Evolutionary conservation across 2,888 invertebrate species (phyloP), one percentile per base, ranked within the genome.

Genomic region (Allygus modestus): DNA sequence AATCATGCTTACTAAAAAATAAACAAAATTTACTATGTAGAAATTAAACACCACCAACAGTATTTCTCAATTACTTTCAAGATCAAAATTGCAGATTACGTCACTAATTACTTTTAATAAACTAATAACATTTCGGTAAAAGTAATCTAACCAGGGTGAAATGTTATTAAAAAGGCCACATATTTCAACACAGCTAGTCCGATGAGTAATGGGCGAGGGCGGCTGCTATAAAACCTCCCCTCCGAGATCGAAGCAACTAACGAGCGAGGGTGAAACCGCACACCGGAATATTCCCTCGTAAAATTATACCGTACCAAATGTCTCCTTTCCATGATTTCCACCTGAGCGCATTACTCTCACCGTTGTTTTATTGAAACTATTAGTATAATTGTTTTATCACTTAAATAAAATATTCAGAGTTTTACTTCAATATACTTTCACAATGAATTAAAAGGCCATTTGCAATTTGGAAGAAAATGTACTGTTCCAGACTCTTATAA

Each of bases 141-240:
- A 65, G 65, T 28, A 31, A 65, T 65, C 31, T 17, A 65, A 31
- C 65, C 28, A 7, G 65, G 65, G 4, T 1, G 65, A 65, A 65
- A 65, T 65, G 65, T 65, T 65, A 65, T 65, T 65, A 65, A 65
- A 58, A 65, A 65, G 65, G 65, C 31, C 65, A 65, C 65, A 65
- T 65, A 65, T 65, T 65, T 65, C 58, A 58, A 58, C 58, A 12
- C 23, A 15, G 28, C 65, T 28, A 31, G 65, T 23, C 58, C 12
- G 65, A 65, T 65, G 65, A 65, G 28, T 65, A 65, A 65, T 65
- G 65, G 65, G 31, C 2, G 65, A 65, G 65, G 65, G 65, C 28
- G 65, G 65, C 65, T 58, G 58, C 58, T 58, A 58, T 58, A 58
- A 65, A 65, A 65, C 65, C 65, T 65, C 65, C 65, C 65, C 65